Evolutionary conservation across 2,888 invertebrate genomes (phyloP), one percentile per base, ranked within the genome.

Genomic region (Perdita meconis): DNA sequence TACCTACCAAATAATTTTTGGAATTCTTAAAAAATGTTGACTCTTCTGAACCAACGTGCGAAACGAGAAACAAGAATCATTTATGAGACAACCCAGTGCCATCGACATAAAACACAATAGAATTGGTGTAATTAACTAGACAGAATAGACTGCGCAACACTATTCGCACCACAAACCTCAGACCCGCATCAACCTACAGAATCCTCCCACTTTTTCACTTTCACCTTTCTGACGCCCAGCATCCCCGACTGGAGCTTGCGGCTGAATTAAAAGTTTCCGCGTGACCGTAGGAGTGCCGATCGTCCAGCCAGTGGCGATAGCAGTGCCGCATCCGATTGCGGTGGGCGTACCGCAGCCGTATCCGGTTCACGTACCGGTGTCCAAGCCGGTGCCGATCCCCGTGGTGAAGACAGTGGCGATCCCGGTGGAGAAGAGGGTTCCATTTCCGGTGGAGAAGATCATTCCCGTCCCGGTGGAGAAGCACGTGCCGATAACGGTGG

Each of bases 391-490:
- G 0, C 94, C 95, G 0, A 94, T 96, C 5, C 96, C 95, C 0
- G 94, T 96, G 1, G 93, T 95, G 50, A 95, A 95, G 88, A 95
- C 95, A 81, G 93, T 96, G 0, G 94, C 94, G 0, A 93, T 95
- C 50, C 95, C 95, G 0, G 94, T 96, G 1, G 95, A 95, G 86
- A 96, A 95, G 88, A 95, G 95, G 30, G 95, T 96, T 8, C 95
- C 95, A 0, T 95, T 95, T 88, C 95, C 95, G 0, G 95, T 96
- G 0, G 95, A 95, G 85, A 95, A 94, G 89, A 92, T 93, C 2
- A 94, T 95, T 0, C 95, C 95, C 12, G 94, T 95, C 50, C 95
- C 95, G 0, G 94, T 94, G 60, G 94, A 95, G 76, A 95, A 95
- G 86, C 94, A 94, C 4, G 94, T 95, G 2, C 95, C 95, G 10